These are phyloP conservation scores for Zenarchopterus dispar DNA, from an alignment of 2,797 vertebrate genomes.

Conservation along the genomic window DNA sequence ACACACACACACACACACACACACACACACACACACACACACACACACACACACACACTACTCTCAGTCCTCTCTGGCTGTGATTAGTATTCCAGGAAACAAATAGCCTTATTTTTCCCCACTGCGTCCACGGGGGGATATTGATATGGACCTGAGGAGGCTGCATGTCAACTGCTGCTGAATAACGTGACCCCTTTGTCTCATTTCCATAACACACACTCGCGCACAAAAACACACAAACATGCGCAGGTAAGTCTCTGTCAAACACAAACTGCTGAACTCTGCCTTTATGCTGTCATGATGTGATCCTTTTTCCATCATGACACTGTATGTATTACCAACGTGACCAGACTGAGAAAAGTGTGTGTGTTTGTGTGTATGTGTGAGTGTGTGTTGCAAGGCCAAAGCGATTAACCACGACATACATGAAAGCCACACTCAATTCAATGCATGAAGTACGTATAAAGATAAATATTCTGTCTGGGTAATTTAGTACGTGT, in stretches of 20 bases:
- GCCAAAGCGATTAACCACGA: conserved; percentile 38
- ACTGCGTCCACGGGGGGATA: conserved; percentile 41
- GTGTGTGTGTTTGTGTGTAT: background rate
- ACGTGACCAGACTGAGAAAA: conserved; percentile 28
- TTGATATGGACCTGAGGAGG: conserved; percentile 70
- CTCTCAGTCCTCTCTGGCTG: conserved; percentile 37
- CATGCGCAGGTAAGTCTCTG: background rate
- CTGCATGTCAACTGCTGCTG: conserved; percentile 65
- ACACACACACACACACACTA: background rate
- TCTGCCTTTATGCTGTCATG: conserved; percentile 31
- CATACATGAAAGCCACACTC: conserved; percentile 40
- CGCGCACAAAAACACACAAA: conserved; percentile 2
- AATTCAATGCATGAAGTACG: conserved; percentile 9
- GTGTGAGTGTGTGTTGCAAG: conserved; percentile 1
- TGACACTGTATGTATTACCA: conserved; percentile 13
- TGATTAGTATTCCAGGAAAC: conserved; percentile 61
- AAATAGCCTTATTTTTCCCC: conserved; percentile 62
- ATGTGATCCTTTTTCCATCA: conserved; percentile 50
- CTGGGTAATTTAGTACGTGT: conserved; percentile 1
- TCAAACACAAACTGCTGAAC: conserved; percentile 45
- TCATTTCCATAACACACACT: conserved; percentile 61
- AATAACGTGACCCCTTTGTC: conserved; percentile 69
- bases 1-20: background rate
- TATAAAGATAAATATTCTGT: conserved; percentile 24
- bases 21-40: no score